phyloP scores from a whole-genome alignment of 1,140 invertebrate genomes.

The Orussus abietinus region DNA sequence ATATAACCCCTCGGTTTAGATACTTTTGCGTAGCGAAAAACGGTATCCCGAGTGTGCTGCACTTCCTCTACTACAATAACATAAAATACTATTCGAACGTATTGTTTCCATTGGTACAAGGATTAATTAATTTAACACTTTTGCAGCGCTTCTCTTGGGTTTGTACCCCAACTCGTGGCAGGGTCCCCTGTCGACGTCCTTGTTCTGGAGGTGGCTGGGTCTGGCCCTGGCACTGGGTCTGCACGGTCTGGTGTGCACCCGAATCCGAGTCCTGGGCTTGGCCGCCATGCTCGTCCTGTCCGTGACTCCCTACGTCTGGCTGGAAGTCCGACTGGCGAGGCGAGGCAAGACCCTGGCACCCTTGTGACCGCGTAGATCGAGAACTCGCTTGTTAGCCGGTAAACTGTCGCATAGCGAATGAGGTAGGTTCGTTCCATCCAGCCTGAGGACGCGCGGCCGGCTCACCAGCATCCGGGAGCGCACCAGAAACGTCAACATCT shows the following conservation, averaged over 20 bases:
- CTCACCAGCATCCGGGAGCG: slow-evolving; percentile 2
- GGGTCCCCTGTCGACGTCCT: slow-evolving; percentile 49
- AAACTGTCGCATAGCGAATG: slow-evolving; percentile 31
- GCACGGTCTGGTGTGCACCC: slow-evolving; percentile 49
- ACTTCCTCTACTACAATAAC: neutral
- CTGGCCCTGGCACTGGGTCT: slow-evolving; percentile 47
- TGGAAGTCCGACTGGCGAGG: slow-evolving; percentile 42
- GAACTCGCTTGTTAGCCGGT: slow-evolving; percentile 11
- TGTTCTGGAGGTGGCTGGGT: slow-evolving; percentile 52
- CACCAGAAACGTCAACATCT: slow-evolving; percentile 17
- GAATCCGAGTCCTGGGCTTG: slow-evolving; percentile 46
- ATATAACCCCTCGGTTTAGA: too few species aligned
- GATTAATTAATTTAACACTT: slow-evolving; percentile 3
- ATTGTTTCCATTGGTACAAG: neutral
- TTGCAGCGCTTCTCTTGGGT: slow-evolving; percentile 47
- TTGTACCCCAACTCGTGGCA: slow-evolving; percentile 51
- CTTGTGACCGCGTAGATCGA: slow-evolving; percentile 37
- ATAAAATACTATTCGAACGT: neutral
- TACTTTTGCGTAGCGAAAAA: too few species aligned
- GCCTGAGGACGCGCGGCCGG: slow-evolving; percentile 15
- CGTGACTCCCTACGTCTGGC: slow-evolving; percentile 47
- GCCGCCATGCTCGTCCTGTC: slow-evolving; percentile 43
- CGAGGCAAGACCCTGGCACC: slow-evolving; percentile 39
- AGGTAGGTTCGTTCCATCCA: slow-evolving; percentile 42
- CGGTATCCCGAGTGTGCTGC: neutral